These are phyloP conservation scores for Lanius ludovicianus DNA, from an alignment of 2,113 vertebrate species.

Conservation along the genomic window DNA sequence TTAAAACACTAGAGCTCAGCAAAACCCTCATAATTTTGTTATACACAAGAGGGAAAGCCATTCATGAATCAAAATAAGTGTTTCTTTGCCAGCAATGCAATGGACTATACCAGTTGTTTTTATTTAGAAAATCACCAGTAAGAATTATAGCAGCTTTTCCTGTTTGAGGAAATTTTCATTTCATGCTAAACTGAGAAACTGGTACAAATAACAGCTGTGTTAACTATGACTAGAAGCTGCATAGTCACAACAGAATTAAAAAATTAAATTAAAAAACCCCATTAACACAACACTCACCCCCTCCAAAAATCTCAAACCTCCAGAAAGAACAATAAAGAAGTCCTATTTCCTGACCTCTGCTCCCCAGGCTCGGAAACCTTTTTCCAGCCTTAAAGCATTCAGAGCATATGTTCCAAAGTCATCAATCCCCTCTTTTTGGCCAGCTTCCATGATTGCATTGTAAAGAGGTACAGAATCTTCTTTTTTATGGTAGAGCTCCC, in stretches of 20 bases:
- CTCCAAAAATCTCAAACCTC: neutral
- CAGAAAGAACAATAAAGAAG: neutral
- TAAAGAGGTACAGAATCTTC: conserved; percentile 84
- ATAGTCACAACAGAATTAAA: neutral
- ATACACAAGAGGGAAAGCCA: neutral
- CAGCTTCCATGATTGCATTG: conserved; percentile 85
- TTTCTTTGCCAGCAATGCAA: neutral
- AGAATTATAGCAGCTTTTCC: neutral
- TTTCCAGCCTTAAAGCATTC: conserved; percentile 89
- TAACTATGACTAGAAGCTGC: neutral
- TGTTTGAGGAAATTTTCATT: neutral
- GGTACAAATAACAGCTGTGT: neutral
- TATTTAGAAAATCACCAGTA: neutral
- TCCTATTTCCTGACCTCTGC: conserved; percentile 82
- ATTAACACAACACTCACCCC: accelerated
- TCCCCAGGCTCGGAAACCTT: conserved; percentile 95
- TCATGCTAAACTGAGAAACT: neutral
- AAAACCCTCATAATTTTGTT: neutral
- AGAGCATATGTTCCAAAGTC: conserved; percentile 94
- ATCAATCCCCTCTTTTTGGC: conserved; percentile 89
- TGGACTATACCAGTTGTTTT: neutral
- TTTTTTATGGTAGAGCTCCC: conserved; percentile 91
- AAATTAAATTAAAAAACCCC: accelerated
- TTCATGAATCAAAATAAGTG: neutral
- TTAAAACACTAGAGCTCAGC: neutral